phyloP scores from a whole-genome alignment of 2,113 vertebrate species.

The Corythoichthys intestinalis region DNA sequence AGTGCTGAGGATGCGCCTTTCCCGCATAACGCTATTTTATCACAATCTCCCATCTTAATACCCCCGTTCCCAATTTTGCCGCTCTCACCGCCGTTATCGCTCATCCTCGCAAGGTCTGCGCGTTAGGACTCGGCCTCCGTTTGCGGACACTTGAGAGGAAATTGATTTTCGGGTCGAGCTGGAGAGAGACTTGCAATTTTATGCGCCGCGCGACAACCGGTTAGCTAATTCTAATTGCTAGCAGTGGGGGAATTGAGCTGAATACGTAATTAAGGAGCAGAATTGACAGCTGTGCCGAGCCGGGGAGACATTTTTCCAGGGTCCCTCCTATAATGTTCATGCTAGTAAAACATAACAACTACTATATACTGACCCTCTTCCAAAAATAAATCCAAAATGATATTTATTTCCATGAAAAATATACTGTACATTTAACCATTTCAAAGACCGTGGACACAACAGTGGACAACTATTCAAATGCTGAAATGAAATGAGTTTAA shows the following conservation, averaged over 20 bases:
- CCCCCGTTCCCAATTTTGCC: slow-evolving; percentile 6
- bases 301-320: slow-evolving; percentile 21
- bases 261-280: slow-evolving; percentile 40
- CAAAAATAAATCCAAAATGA: too few species aligned
- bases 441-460: too few species aligned
- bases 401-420: too few species aligned
- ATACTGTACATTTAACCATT: too few species aligned
- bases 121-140: not conserved
- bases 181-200: slow-evolving; percentile 31
- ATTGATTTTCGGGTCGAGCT: slow-evolving; percentile 43
- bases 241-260: slow-evolving; percentile 33
- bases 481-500: too few species aligned
- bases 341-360: not conserved
- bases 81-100: slow-evolving; percentile 2
- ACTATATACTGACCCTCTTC: not conserved
- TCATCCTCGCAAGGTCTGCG: slow-evolving; percentile 10
- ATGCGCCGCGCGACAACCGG: slow-evolving; percentile 24
- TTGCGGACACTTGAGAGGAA: slow-evolving; percentile 29
- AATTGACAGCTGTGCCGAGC: slow-evolving; percentile 23
- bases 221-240: slow-evolving; percentile 38
- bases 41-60: slow-evolving; percentile 15
- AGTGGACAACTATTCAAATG: too few species aligned
- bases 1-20: not conserved
- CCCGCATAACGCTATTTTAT: not conserved
- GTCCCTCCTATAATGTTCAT: not conserved